phyloP scores from a whole-genome alignment of 1,140 invertebrate species.

The Drosophila nebulosa region DNA sequence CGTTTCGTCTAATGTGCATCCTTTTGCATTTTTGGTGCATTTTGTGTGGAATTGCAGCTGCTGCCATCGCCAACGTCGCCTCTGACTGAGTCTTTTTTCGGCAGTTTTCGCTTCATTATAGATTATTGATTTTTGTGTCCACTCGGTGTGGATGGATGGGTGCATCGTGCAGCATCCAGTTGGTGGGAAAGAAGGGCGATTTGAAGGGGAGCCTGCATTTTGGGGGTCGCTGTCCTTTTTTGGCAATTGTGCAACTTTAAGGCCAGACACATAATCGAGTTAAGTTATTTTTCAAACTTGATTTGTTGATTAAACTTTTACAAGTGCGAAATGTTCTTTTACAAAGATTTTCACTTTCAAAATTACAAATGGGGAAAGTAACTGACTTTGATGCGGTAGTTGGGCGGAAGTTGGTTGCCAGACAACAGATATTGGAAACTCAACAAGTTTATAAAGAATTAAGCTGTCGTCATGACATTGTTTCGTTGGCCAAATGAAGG shows the following conservation, averaged over 20 bases:
- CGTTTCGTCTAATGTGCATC: constrained; percentile 42
- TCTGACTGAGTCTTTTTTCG: constrained; percentile 49
- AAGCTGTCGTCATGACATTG: too few relatives aligned
- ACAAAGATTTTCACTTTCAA: constrained; percentile 2
- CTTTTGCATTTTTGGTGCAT: constrained; percentile 61
- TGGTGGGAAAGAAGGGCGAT: neutral
- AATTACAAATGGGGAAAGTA: constrained; percentile 3
- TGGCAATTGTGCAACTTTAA: constrained; percentile 31
- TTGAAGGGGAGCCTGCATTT: neutral
- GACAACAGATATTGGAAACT: neutral
- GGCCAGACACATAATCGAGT: constrained; percentile 5
- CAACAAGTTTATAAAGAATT: neutral
- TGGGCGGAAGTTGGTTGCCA: neutral
- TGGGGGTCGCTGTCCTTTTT: constrained; percentile 9
- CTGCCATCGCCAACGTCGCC: constrained; percentile 14
- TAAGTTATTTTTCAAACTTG: constrained; percentile 1
- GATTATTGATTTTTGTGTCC: constrained; percentile 68
- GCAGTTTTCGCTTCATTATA: constrained; percentile 55
- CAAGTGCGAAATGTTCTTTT: constrained; percentile 4
- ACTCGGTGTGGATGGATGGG: neutral
- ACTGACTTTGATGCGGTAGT: neutral
- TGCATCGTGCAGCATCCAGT: neutral
- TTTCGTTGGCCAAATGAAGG: too few relatives aligned
- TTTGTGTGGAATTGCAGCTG: constrained; percentile 58
- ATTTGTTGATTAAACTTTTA: neutral